phyloP scores from a whole-genome alignment of 2,113 vertebrate species.

The Calyptommatus sinebrachiatus region DNA sequence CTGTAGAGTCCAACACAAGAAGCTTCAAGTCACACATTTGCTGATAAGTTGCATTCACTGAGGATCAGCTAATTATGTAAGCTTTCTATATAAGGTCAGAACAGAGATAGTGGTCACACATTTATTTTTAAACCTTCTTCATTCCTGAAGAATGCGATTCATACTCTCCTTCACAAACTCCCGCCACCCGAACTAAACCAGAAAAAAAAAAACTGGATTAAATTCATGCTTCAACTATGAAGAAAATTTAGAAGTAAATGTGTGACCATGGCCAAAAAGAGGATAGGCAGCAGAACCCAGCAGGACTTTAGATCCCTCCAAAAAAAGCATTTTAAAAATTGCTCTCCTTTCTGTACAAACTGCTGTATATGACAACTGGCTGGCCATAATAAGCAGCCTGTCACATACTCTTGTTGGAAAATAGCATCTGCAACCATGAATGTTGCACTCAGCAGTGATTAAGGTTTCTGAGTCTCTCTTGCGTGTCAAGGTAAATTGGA shows the following conservation, averaged over 20 bases:
- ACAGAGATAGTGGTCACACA: background rate
- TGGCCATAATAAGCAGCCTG: background rate
- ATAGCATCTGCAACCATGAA: background rate
- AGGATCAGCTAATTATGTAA: background rate
- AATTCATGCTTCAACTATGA: no score
- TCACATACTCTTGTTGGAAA: conserved; percentile 1
- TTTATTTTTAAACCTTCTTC: no score
- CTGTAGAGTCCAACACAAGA: background rate
- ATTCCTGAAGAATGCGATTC: no score
- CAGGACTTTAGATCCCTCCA: background rate
- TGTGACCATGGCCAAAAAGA: background rate
- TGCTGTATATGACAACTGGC: background rate
- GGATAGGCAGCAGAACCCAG: background rate
- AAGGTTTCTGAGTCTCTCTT: conserved; percentile 7
- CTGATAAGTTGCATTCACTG: background rate
- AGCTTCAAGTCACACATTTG: background rate
- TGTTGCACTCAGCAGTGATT: background rate
- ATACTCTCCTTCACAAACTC: no score
- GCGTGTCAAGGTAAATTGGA: background rate
- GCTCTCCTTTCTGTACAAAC: background rate
- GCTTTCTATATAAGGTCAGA: background rate
- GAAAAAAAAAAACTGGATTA: no score
- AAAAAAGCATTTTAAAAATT: background rate
- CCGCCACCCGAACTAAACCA: no score
- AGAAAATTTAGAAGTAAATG: no score